phyloP scores from a whole-genome alignment of 2,113 vertebrate species.

The Stegastes partitus region DNA sequence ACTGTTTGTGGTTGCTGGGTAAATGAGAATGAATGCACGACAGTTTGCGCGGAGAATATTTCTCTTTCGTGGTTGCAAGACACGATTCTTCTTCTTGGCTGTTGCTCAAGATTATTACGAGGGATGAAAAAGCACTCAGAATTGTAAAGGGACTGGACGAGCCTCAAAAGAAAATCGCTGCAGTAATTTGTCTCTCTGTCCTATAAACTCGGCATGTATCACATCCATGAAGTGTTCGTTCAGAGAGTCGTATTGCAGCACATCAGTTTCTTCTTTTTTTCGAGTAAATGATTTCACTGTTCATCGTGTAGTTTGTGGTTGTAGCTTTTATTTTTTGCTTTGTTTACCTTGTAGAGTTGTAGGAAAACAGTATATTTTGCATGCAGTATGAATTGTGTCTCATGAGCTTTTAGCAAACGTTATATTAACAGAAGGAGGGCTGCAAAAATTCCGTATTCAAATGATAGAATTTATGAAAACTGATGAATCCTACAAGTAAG shows the following conservation, averaged over 20 bases:
- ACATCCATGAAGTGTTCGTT: neutral
- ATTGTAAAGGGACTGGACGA: neutral
- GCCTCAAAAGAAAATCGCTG: constrained; percentile 7
- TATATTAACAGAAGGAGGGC: neutral
- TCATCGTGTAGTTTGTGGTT: neutral
- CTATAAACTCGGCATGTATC: neutral
- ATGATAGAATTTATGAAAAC: too few relatives aligned
- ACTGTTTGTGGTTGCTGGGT: constrained; percentile 8
- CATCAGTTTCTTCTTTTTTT: neutral
- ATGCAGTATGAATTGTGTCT: too few relatives aligned
- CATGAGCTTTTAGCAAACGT: neutral
- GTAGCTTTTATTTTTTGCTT: neutral
- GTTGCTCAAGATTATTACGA: constrained; percentile 13
- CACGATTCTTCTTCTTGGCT: constrained; percentile 18
- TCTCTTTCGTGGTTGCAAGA: constrained; percentile 15
- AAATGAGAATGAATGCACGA: constrained; percentile 13
- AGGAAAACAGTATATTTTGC: too few relatives aligned
- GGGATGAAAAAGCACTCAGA: constrained; percentile 11
- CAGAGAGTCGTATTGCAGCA: neutral
- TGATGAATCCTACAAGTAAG: neutral
- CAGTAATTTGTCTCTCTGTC: constrained; percentile 14
- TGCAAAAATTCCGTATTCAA: neutral
- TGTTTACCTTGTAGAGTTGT: too few relatives aligned
- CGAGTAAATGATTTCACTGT: neutral
- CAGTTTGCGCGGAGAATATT: constrained; percentile 11